Evolutionary conservation across 2,113 vertebrate species (phyloP), one percentile per base, ranked within the genome.

Genomic region (Pithys albifrons): DNA sequence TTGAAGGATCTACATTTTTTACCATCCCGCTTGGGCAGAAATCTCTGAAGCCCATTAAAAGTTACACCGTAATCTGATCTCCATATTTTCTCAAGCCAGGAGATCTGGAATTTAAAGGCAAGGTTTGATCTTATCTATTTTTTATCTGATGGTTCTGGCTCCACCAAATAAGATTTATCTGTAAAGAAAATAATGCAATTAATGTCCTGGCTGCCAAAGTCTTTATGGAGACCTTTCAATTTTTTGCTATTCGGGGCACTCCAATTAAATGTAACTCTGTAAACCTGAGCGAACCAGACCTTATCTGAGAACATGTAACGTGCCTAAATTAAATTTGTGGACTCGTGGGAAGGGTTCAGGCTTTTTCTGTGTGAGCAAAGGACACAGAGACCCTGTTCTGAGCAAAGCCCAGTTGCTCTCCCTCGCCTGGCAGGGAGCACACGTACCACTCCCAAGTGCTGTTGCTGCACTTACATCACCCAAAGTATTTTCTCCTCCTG

Each of bases 91-190:
- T 41, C 81, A 76, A 90, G 75, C 54, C 93, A 80, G 95, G 94
- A 80, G 85, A 94, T 97, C 98, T 98, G 98, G 98, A 90, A 79
- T 96, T 64, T 92, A 98, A 98, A 98, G 97, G 93, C 96, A 92
- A 97, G 97, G 97, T 98, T 97, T 98, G 98, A 98, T 98, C 97
- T 98, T 98, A 98, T 98, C 98, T 96, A 51, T 86, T 97, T 95
- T 89, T 98, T 97, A 98, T 98, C 98, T 96, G 97, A 98, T 97
- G 94, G 97, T 97, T 94, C 95, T 92, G 97, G 97, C 97, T 98
- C 98, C 98, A 83, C 95, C 97, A 97, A 92, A 96, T 95, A 97
- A 96, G 95, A 97, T 98, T 98, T 97, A 97, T 97, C 97, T 97
- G 95, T 90, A 97, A 97, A 96, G 95, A 96, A 97, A 98, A 97